Evolutionary conservation across 2,113 vertebrate species (phyloP).

Genomic region (Lichenostomus cassidix): DNA sequence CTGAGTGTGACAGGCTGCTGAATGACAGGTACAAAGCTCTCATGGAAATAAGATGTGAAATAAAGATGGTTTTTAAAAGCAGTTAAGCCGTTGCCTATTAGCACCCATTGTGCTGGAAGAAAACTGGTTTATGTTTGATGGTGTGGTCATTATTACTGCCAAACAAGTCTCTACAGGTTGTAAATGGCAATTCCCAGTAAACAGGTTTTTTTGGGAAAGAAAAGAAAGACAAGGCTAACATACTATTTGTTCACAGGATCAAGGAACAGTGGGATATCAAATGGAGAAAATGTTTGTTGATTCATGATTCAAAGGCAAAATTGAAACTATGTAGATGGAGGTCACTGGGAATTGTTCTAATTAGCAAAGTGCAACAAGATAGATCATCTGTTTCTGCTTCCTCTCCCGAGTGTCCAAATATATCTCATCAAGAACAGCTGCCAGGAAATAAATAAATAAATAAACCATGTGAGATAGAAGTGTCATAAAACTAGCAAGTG

Average conservation of each 20-base stretch:
- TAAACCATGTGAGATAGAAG: not conserved
- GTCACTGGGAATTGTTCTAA: conserved; percentile 61
- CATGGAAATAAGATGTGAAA: not conserved
- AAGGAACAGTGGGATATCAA: not conserved
- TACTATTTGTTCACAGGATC: not conserved
- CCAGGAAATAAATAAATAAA: conserved; percentile 54
- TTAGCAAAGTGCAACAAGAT: conserved; percentile 58
- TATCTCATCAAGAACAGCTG: conserved; percentile 67
- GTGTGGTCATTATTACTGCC: not conserved
- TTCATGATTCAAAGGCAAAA: conserved; percentile 35
- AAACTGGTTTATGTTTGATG: not conserved
- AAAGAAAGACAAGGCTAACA: not conserved
- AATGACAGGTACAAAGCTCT: not conserved
- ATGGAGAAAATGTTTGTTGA: conserved; percentile 24
- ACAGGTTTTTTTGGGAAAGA: not conserved
- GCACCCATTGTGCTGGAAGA: not conserved
- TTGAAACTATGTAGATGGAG: conserved; percentile 41
- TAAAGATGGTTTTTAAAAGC: not conserved
- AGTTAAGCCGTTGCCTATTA: not conserved
- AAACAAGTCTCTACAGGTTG: not conserved
- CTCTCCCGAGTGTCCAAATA: conserved; percentile 61
- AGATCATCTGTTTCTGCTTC: conserved; percentile 47
- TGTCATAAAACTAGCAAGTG: conserved; percentile 3
- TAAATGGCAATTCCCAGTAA: not conserved
- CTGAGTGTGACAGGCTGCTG: not conserved